Conservation (phyloP, 2,797 vertebrate genomes). For the Sebastes oblongus region DNA sequence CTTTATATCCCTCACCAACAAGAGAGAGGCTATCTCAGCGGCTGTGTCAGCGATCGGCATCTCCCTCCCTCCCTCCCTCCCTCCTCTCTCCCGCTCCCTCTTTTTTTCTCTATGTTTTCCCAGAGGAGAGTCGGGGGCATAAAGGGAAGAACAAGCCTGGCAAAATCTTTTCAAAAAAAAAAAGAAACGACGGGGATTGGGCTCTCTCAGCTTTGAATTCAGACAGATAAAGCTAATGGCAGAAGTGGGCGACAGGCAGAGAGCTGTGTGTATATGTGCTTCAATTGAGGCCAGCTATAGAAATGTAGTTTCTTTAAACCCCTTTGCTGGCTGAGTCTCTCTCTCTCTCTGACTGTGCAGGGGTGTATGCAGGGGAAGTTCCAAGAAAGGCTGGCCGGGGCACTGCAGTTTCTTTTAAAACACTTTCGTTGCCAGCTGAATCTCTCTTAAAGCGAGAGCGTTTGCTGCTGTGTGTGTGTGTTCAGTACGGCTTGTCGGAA, state of each 20-base stretch:
- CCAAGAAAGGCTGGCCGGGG: conserved; percentile 54
- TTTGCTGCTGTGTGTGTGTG: conserved; percentile 19
- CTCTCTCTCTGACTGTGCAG: conserved; percentile 53
- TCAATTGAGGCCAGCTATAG: conserved; percentile 64
- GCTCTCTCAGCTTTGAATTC: conserved; percentile 64
- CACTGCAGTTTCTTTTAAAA: conserved; percentile 55
- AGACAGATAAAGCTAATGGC: conserved; percentile 66
- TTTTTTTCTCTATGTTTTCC: conserved; percentile 44
- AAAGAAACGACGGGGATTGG: conserved; percentile 46
- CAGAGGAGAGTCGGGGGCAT: conserved; percentile 52
- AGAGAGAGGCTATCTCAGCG: conserved; percentile 68
- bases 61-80: neutral
- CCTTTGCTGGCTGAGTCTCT: conserved; percentile 47
- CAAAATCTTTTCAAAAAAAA: conserved; percentile 64
- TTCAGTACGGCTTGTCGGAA: neutral
- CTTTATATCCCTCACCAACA: conserved; percentile 63
- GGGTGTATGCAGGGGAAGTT: conserved; percentile 60
- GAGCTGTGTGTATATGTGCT: conserved; percentile 39
- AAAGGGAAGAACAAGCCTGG: conserved; percentile 70
- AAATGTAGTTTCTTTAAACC: conserved; percentile 66
- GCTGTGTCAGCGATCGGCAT: conserved; percentile 73
- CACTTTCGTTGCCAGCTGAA: conserved; percentile 33
- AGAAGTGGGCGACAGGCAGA: conserved; percentile 59
- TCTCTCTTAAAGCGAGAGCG: conserved; percentile 30
- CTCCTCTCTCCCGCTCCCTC: neutral